phyloP scores from a whole-genome alignment of 2,797 vertebrate species.

The Poecile montanus region DNA sequence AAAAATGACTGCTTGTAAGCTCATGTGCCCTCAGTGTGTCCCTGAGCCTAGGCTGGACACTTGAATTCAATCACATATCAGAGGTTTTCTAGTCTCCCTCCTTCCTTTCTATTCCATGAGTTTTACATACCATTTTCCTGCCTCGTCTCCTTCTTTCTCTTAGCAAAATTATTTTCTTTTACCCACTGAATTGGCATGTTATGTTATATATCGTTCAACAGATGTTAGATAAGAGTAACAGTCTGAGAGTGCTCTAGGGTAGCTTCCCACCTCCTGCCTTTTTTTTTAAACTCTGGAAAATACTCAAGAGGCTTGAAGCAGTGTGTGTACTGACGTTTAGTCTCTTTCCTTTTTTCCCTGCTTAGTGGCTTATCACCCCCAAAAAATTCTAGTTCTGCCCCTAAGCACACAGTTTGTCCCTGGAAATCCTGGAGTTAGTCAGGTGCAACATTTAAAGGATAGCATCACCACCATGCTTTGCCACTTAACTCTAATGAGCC shows the following conservation, averaged over 20 bases:
- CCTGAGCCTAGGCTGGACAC: background rate
- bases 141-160: background rate
- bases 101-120: background rate
- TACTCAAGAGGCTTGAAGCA: background rate
- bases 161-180: background rate
- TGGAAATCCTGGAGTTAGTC: background rate
- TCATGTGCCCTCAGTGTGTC: background rate
- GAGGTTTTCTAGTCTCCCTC: background rate
- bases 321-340: background rate
- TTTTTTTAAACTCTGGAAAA: background rate
- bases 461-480: background rate
- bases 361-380: background rate
- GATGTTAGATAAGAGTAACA: background rate
- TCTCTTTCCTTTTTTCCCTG: background rate
- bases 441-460: background rate
- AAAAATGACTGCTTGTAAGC: background rate
- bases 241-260: background rate
- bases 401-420: background rate
- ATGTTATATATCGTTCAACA: background rate
- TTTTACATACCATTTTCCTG: background rate
- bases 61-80: background rate
- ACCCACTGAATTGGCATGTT: background rate
- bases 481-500: background rate
- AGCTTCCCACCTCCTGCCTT: background rate
- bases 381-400: background rate